phyloP scores from a whole-genome alignment of 2,888 invertebrate species.

The Endotricha flammealis region DNA sequence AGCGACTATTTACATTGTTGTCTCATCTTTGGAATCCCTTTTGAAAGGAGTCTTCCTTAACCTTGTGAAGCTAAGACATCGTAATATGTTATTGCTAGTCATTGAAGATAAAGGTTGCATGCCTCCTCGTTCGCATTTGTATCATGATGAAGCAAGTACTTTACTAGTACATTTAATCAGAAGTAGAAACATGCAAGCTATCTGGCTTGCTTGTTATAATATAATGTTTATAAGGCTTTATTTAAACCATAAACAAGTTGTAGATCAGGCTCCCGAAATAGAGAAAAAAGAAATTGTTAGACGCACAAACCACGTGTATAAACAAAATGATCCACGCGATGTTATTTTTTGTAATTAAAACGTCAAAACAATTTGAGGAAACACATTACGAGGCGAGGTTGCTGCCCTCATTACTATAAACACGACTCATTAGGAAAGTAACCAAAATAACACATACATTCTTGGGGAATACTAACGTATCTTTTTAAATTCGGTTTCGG shows the following conservation, averaged over 20 bases:
- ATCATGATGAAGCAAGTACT: no score
- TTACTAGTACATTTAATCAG: no score
- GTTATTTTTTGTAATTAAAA: constrained; percentile 19
- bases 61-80: constrained; percentile 4
- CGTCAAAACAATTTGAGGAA: constrained; percentile 18
- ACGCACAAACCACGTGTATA: constrained; percentile 12
- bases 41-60: constrained; percentile 12
- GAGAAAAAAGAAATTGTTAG: neutral
- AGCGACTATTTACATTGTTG: constrained; percentile 14
- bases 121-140: no score
- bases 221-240: no score
- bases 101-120: constrained; percentile 8
- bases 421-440: constrained; percentile 39
- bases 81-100: constrained; percentile 5
- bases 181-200: no score
- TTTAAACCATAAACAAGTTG: no score
- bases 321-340: constrained; percentile 13
- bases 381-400: constrained; percentile 30
- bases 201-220: no score
- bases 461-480: neutral
- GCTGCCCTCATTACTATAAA: constrained; percentile 45
- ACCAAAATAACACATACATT: constrained; percentile 35
- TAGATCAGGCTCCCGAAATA: no score
- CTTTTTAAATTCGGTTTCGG: constrained; percentile 25
- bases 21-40: constrained; percentile 14